These are phyloP conservation scores for Thamnophis sirtalis DNA, from an alignment of 2,113 vertebrate genomes.

Conservation along the genomic window DNA sequence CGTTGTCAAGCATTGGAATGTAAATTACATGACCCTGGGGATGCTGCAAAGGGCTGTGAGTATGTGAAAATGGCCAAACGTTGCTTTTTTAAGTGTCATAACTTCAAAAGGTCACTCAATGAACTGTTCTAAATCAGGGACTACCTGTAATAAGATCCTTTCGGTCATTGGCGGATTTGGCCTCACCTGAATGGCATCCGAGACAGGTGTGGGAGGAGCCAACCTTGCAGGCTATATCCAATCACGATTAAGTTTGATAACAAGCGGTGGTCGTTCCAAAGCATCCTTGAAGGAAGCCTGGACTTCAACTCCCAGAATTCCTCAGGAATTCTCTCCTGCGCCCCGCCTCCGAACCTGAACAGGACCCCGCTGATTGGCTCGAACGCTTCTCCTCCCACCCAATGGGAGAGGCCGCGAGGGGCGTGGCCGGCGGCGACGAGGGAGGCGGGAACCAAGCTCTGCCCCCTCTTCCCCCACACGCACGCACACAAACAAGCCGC, in stretches of 20 bases:
- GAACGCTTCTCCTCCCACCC: rapidly evolving
- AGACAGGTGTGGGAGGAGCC: background rate
- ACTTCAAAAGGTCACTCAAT: too few species aligned
- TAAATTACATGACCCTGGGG: too few species aligned
- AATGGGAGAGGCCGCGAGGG: background rate
- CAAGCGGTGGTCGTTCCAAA: background rate
- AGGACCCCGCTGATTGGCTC: background rate
- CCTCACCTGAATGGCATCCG: background rate
- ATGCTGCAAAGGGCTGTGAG: too few species aligned
- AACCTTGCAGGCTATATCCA: background rate
- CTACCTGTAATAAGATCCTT: background rate
- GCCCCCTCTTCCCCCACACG: background rate
- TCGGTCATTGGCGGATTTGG: background rate
- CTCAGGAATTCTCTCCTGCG: background rate
- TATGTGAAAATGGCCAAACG: too few species aligned
- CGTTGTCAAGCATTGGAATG: too few species aligned
- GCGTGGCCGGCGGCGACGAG: conserved; percentile 9
- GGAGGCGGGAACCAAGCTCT: background rate
- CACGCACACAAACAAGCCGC: background rate
- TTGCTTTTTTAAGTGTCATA: too few species aligned
- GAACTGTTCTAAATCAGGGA: too few species aligned
- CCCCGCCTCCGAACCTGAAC: background rate
- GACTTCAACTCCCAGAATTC: background rate
- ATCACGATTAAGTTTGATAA: background rate
- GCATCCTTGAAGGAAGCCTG: background rate